Evolutionary conservation across 2,113 vertebrate species (phyloP).

Genomic region (Cyprinodon brontotheroides): DNA sequence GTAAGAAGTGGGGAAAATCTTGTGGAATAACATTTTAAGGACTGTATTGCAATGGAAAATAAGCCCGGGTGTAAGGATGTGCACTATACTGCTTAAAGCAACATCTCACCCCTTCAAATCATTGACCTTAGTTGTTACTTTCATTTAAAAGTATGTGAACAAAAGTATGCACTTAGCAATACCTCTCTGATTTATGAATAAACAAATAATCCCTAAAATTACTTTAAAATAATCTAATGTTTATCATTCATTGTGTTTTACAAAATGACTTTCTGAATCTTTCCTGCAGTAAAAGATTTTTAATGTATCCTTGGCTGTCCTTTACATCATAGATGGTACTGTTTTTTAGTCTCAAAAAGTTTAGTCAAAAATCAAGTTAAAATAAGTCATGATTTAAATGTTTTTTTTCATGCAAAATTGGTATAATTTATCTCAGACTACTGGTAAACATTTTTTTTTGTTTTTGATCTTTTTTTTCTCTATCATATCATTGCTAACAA

Average conservation of each 20-base stretch:
- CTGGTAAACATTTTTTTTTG: too few species aligned
- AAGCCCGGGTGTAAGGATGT: not conserved
- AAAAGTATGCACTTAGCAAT: too few species aligned
- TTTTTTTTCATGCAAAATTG: too few species aligned
- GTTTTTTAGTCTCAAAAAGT: too few species aligned
- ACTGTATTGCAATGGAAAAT: not conserved
- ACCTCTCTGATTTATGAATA: not conserved
- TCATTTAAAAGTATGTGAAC: not conserved
- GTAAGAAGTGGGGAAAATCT: not conserved
- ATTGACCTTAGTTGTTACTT: not conserved
- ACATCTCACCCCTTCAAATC: not conserved
- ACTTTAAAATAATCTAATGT: not conserved
- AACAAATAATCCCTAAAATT: not conserved
- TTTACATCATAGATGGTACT: not conserved
- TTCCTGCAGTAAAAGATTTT: not conserved
- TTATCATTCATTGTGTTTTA: not conserved
- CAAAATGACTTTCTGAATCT: not conserved
- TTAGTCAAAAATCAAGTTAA: too few species aligned
- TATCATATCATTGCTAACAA: too few species aligned
- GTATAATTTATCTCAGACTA: too few species aligned
- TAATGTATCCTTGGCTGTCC: not conserved
- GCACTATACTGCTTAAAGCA: not conserved
- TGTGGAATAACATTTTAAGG: not conserved
- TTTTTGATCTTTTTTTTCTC: too few species aligned
- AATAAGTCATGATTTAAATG: too few species aligned